Base-by-base conservation (phyloP, 2,797 vertebrate species). In the Rhinatrema bivittatum region DNA sequence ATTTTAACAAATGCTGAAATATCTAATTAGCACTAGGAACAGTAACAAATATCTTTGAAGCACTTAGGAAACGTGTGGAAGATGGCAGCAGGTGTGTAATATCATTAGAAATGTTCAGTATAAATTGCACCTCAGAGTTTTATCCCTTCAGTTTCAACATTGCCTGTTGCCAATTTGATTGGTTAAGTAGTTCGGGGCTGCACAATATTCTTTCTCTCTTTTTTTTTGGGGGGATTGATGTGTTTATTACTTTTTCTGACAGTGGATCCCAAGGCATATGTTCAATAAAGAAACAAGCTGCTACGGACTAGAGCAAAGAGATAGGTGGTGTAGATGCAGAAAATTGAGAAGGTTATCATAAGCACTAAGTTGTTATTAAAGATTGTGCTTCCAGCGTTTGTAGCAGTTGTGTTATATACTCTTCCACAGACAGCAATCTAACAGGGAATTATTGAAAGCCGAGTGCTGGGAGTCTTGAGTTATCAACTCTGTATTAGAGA, bases 191-290 rank as follows among this genome's bases (percentile, higher is more conserved):
- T 74, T 67, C 47, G 52, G 55, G 66, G 37, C 55, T 16, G 21
- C 39, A 36, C 50, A 56, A 41, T 67, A 60, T 53, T 70, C 62
- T 56, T 76, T 60, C 73, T 77, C 70, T 36, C n/a, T n/a, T n/a
- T n/a, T n/a, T n/a, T n/a, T n/a, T n/a, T n/a, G n/a, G n/a, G n/a
- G n/a, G 73, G 76, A 84, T 78, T 85, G 86, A 89, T 87, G 82
- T 86, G 76, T 82, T 81, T 86, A 87, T 88, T 87, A 87, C 82
- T 82, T 79, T 80, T 72, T 78, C 70, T 86, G 86, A 87, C 87
- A 86, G 81, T 55, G 53, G 61, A 62, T 84, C 84, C 80, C 82
- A 70, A 82, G 73, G 78, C 68, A 76, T 80, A 74, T 80, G 79
- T 81, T 80, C 78, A 86, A 84, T 83, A 82, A 80, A 81, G 74